Percentiles rank a stretch among this genome's conserved stretches.
Conservation (phyloP, 2,888 invertebrate genomes). For the Phaonia tiefii region DNA sequence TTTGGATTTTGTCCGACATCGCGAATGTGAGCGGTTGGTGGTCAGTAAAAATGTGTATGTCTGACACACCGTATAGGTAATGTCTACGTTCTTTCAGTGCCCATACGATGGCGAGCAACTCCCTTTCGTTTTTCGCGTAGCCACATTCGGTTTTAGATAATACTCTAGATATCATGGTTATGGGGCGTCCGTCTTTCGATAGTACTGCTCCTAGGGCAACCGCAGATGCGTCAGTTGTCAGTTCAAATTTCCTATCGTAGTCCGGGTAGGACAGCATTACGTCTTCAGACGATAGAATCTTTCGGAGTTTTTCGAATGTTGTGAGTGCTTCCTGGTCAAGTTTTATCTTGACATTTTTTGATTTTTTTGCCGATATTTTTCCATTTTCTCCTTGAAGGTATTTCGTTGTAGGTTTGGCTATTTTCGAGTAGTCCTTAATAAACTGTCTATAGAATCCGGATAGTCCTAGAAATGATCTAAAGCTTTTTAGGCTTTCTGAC, state of each 20-base stretch:
- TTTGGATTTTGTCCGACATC: conserved; percentile 66
- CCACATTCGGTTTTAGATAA: conserved; percentile 52
- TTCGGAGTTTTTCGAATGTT: conserved; percentile 48
- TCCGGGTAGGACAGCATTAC: conserved; percentile 51
- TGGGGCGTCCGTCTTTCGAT: conserved; percentile 56
- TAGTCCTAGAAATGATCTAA: too few relatives aligned
- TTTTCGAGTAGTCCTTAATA: conserved; percentile 45
- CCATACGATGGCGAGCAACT: conserved; percentile 75
- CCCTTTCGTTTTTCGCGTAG: conserved; percentile 74
- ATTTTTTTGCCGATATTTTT: conserved; percentile 44
- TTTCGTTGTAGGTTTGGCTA: conserved; percentile 51
- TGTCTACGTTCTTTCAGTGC: conserved; percentile 75
- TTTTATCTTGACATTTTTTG: conserved; percentile 36
- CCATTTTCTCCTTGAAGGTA: conserved; percentile 52
- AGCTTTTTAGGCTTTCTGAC: too few relatives aligned
- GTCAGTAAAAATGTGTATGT: conserved; percentile 62
- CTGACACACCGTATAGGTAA: conserved; percentile 73
- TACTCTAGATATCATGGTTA: conserved; percentile 61
- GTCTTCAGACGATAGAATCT: conserved; percentile 55
- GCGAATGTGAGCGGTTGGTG: conserved; percentile 61
- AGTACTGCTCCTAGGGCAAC: conserved; percentile 52
- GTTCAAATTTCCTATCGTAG: conserved; percentile 49
- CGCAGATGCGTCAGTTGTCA: conserved; percentile 57
- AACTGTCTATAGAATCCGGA: conserved; percentile 54
- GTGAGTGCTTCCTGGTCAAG: conserved; percentile 40